phyloP scores from a whole-genome alignment of 1,140 invertebrate species.

The Antheraea pernyi region DNA sequence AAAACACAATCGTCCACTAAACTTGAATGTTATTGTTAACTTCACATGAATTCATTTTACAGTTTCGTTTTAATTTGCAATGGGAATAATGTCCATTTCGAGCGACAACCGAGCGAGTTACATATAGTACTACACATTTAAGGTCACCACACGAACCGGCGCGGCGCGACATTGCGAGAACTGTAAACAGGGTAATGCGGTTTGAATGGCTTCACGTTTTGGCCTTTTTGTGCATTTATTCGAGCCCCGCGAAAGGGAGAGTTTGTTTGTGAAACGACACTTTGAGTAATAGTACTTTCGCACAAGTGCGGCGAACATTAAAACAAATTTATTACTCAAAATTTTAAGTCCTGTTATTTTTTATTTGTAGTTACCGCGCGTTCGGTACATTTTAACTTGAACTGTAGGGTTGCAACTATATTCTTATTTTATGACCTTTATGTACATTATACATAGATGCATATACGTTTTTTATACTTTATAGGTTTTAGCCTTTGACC shows the following conservation, averaged over 20 bases:
- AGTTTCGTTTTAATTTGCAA: not conserved
- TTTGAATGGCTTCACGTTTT: constrained; percentile 13
- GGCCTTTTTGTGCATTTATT: not conserved
- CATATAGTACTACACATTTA: too few species aligned
- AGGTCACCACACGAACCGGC: too few species aligned
- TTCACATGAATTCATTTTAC: not conserved
- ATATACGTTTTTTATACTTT: too few species aligned
- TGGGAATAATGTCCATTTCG: not conserved
- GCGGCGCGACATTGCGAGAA: not conserved
- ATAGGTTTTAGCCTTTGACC: too few species aligned
- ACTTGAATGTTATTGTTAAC: not conserved
- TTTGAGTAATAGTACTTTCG: constrained; percentile 2
- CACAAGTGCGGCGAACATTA: not conserved
- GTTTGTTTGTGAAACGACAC: not conserved
- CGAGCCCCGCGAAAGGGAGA: not conserved
- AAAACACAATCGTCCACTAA: not conserved
- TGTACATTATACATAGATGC: too few species aligned
- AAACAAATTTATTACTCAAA: not conserved
- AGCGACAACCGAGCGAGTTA: not conserved
- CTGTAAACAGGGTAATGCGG: constrained; percentile 14
- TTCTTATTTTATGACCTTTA: too few species aligned
- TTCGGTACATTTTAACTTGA: too few species aligned
- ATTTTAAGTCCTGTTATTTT: not conserved
- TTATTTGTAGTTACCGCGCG: too few species aligned
- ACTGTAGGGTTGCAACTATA: too few species aligned